phyloP scores from a whole-genome alignment of 2,797 vertebrate species.

The Serranus cabrilla region DNA sequence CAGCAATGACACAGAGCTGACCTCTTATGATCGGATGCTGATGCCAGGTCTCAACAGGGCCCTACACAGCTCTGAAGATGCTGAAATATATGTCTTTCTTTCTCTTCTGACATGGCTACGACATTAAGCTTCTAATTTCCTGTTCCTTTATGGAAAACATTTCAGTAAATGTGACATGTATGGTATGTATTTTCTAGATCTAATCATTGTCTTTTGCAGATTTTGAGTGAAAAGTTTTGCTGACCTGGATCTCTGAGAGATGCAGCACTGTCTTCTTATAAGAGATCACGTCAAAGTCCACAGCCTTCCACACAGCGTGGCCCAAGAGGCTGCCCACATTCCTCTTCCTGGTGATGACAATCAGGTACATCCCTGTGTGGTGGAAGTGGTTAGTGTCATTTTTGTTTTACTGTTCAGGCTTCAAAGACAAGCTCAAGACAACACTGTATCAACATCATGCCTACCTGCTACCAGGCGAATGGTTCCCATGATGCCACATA shows the following conservation, averaged over 20 bases:
- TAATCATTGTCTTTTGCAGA: background rate
- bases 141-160: too few relatives aligned
- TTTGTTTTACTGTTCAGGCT: background rate
- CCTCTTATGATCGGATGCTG: too few relatives aligned
- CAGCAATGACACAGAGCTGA: too few relatives aligned
- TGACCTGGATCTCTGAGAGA: conserved; percentile 96
- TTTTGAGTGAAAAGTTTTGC: background rate
- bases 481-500: conserved; percentile 97
- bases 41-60: too few relatives aligned
- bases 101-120: too few relatives aligned
- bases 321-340: conserved; percentile 95
- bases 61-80: too few relatives aligned
- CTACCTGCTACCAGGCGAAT: conserved; percentile 95
- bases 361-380: conserved; percentile 92
- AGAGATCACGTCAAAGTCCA: conserved; percentile 96
- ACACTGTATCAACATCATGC: background rate
- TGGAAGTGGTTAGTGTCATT: background rate
- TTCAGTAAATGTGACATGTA: too few relatives aligned
- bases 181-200: background rate
- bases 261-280: conserved; percentile 98
- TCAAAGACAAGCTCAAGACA: background rate
- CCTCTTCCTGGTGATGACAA: conserved; percentile 96
- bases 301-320: conserved; percentile 96
- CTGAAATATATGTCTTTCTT: too few relatives aligned
- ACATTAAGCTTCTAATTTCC: too few relatives aligned